Percentiles rank a stretch among this genome's conserved stretches.
Evolutionary conservation across 2,888 invertebrate species (phyloP).

Genomic region (Eumacrocentrus americanus): DNA sequence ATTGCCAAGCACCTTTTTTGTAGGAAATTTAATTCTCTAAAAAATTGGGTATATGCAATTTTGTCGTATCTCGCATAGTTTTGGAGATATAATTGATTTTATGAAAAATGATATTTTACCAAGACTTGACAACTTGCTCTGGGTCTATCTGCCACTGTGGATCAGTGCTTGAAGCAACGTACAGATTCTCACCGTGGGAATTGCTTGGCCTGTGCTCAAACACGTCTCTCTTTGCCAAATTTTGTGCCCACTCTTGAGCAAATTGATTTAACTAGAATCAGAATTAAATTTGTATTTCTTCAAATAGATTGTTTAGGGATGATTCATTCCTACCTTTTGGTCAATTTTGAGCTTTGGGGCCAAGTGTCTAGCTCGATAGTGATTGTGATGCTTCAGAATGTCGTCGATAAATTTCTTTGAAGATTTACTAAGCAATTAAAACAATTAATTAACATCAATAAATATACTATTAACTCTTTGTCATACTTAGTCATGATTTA

Average conservation of each 20-base stretch:
- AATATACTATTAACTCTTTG: too few species aligned
- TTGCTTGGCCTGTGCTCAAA: constrained; percentile 42
- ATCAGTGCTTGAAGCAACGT: constrained; percentile 32
- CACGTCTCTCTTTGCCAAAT: constrained; percentile 40
- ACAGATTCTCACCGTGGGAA: constrained; percentile 52
- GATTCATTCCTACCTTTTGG: constrained; percentile 39
- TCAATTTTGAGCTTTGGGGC: constrained; percentile 44
- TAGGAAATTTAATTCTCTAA: not conserved
- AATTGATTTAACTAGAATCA: constrained; percentile 43
- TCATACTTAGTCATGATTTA: too few species aligned
- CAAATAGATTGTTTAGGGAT: not conserved
- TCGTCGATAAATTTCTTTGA: constrained; percentile 40
- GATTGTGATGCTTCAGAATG: constrained; percentile 47
- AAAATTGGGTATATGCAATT: not conserved
- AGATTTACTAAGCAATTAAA: not conserved
- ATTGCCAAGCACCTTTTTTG: too few species aligned
- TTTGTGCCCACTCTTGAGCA: constrained; percentile 51
- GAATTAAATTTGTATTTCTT: not conserved
- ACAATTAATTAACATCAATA: not conserved
- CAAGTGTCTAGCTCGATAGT: constrained; percentile 45
- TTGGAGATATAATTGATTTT: not conserved
- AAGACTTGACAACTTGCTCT: constrained; percentile 40
- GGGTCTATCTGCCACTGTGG: constrained; percentile 37
- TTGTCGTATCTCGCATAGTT: not conserved
- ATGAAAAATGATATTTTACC: constrained; percentile 40